phyloP scores from a whole-genome alignment of 1,140 invertebrate genomes.

The Tetragonula clypearis region DNA sequence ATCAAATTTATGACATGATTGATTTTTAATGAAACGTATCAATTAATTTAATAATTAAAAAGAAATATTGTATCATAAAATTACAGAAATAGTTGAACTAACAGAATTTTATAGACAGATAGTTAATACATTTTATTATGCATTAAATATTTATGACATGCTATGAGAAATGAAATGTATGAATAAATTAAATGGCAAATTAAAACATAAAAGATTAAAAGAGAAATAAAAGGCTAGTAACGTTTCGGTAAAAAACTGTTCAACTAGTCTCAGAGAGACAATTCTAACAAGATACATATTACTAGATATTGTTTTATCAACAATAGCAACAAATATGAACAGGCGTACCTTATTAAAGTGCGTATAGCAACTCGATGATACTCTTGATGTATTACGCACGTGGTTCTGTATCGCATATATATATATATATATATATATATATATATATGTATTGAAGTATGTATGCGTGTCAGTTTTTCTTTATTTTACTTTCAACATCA shows the following conservation, averaged over 20 bases:
- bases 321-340: slow-evolving; percentile 9
- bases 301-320: too few relatives aligned
- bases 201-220: too few relatives aligned
- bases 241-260: background rate
- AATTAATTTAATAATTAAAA: background rate
- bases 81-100: too few relatives aligned
- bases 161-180: background rate
- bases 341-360: slow-evolving; percentile 14
- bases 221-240: too few relatives aligned
- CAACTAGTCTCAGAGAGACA: background rate
- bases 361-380: background rate
- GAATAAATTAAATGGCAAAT: background rate
- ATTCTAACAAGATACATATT: background rate
- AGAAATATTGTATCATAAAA: too few relatives aligned
- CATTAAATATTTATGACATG: background rate
- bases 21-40: background rate
- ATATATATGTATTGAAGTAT: background rate
- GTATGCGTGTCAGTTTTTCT: background rate
- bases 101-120: too few relatives aligned
- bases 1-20: background rate
- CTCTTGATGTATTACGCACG: slow-evolving; percentile 33
- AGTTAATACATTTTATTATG: background rate
- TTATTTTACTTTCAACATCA: background rate
- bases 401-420: slow-evolving; percentile 34
- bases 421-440: background rate